Conservation (phyloP, 2,113 vertebrate species). For the Elephas maximus region DNA sequence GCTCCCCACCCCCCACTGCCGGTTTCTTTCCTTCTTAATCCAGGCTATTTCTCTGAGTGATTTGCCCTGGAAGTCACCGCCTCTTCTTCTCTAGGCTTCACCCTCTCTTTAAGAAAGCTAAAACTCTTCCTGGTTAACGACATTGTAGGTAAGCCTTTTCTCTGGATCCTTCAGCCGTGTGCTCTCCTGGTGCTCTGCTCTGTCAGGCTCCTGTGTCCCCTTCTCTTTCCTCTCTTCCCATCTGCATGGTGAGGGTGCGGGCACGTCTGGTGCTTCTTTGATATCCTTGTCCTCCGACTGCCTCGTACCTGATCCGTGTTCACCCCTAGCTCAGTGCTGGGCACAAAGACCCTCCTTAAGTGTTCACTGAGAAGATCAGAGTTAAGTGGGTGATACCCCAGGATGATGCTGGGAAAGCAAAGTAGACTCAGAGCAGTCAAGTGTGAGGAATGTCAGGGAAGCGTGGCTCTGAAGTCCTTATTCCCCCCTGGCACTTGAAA, state of each 20-base stretch:
- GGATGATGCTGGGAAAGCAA: background rate
- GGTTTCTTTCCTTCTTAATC: background rate
- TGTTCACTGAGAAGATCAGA: background rate
- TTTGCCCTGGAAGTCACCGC: background rate
- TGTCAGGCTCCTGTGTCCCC: fast-evolving
- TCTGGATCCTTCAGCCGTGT: fast-evolving
- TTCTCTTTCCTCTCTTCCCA: background rate
- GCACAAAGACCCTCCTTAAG: fast-evolving
- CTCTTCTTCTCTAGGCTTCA: background rate
- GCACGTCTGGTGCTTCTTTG: background rate
- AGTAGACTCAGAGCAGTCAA: background rate
- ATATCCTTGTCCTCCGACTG: fast-evolving
- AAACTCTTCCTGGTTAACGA: fast-evolving
- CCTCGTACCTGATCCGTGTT: fast-evolving
- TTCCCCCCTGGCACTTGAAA: background rate
- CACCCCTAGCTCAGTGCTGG: fast-evolving
- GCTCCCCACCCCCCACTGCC: background rate
- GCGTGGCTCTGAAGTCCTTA: background rate
- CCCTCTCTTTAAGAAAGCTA: background rate
- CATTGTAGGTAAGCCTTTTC: background rate
- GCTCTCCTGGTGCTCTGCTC: fast-evolving
- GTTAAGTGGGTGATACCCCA: fast-evolving
- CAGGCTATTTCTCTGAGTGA: fast-evolving
- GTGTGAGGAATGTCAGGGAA: fast-evolving
- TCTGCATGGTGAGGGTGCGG: fast-evolving